A percentile compares a stretch with the other conserved stretches of the same genome.
These are phyloP conservation scores for Drosophila suboccidentalis DNA, from an alignment of 2,888 invertebrate genomes.

Conservation along the genomic window DNA sequence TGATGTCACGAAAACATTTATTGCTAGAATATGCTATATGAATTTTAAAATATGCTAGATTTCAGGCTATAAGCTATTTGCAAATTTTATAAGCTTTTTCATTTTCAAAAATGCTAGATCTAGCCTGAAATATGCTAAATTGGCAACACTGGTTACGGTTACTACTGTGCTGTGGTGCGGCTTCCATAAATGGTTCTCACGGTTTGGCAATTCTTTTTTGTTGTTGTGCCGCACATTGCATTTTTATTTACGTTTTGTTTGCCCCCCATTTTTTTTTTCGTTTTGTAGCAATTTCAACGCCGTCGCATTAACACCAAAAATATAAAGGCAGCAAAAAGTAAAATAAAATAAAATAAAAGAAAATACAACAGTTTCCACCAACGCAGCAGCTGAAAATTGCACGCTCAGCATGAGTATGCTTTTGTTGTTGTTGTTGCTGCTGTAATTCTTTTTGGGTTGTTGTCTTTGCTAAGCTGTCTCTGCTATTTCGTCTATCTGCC, in stretches of 20 bases:
- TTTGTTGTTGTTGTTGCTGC: not conserved
- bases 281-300: constrained; percentile 58
- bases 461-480: constrained; percentile 44
- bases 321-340: constrained; percentile 12
- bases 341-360: constrained; percentile 17
- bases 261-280: constrained; percentile 8
- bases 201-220: constrained; percentile 61
- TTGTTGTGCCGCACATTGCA: constrained; percentile 39
- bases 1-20: too few species aligned
- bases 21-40: too few species aligned
- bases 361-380: constrained; percentile 44
- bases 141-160: constrained; percentile 11
- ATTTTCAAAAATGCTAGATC: too few species aligned
- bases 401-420: constrained; percentile 46
- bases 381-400: constrained; percentile 45
- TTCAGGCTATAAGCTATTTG: too few species aligned
- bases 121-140: too few species aligned
- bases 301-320: constrained; percentile 53
- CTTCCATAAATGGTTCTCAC: constrained; percentile 76
- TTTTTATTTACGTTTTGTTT: constrained; percentile 46
- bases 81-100: too few species aligned
- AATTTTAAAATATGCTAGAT: too few species aligned
- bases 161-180: constrained; percentile 22
- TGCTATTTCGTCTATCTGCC: constrained; percentile 12
- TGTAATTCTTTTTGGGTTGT: constrained; percentile 22